A percentile compares a stretch with the other conserved stretches of the same genome.
Evolutionary conservation across 2,888 invertebrate genomes (phyloP).

Genomic region (Seira musarum): DNA sequence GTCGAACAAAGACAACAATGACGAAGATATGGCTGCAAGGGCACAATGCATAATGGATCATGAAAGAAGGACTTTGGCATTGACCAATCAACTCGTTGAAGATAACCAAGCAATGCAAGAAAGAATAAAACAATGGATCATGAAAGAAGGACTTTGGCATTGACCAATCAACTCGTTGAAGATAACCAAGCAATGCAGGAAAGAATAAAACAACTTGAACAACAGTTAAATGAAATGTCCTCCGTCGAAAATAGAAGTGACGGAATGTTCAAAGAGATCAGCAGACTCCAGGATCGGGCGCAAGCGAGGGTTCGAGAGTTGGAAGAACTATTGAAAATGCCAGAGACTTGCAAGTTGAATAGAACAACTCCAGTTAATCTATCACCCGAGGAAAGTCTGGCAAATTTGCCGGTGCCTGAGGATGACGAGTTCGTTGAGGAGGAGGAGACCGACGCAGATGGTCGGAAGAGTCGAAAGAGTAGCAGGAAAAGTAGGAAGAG

Average conservation of each 20-base stretch:
- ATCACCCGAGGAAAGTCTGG: too few species aligned
- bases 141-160: constrained; percentile 8
- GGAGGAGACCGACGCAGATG: too few species aligned
- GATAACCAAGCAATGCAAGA: constrained; percentile 24
- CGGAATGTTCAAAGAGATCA: too few species aligned
- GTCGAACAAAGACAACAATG: background rate
- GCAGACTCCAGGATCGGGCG: constrained; percentile 11
- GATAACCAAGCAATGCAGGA: constrained; percentile 24
- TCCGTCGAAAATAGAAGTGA: constrained; percentile 17
- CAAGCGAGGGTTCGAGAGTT: constrained; percentile 4
- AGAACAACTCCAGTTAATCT: too few species aligned
- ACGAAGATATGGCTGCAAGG: background rate
- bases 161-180: constrained; percentile 20
- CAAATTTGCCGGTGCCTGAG: too few species aligned
- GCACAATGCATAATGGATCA: constrained; percentile 39
- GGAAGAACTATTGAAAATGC: constrained; percentile 24
- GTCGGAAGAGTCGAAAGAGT: too few species aligned
- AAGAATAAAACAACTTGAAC: constrained; percentile 10
- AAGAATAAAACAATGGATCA: constrained; percentile 35
- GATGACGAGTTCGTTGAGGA: too few species aligned
- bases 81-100: constrained; percentile 20
- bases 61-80: constrained; percentile 8
- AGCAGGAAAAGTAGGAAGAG: too few species aligned
- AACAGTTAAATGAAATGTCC: constrained; percentile 18
- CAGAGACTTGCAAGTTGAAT: constrained; percentile 17